phyloP scores from a whole-genome alignment of 2,113 vertebrate genomes.

The Strix uralensis region DNA sequence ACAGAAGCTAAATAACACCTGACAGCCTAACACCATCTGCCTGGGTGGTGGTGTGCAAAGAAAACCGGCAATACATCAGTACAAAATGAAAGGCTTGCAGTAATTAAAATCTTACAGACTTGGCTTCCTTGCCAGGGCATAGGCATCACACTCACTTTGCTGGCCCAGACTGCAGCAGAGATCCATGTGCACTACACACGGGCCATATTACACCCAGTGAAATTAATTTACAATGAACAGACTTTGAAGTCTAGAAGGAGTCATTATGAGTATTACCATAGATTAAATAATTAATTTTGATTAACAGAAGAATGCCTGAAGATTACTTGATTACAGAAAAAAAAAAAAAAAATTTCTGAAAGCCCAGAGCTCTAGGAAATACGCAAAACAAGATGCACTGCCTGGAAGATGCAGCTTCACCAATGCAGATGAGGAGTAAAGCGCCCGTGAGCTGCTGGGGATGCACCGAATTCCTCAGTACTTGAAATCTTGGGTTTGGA shows the following conservation, averaged over 20 bases:
- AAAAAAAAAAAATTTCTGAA: not conserved
- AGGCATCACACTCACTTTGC: not conserved
- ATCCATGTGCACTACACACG: fast-evolving
- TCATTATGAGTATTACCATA: not conserved
- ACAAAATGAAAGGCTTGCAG: not conserved
- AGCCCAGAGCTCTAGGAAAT: not conserved
- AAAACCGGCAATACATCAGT: not conserved
- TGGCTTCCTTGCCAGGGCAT: not conserved
- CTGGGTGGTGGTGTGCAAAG: not conserved
- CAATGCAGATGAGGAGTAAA: not conserved
- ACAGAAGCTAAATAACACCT: not conserved
- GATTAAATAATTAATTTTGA: not conserved
- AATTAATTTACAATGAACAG: not conserved
- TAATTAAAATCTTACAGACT: not conserved
- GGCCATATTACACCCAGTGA: fast-evolving
- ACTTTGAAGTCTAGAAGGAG: not conserved
- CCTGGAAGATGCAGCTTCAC: not conserved
- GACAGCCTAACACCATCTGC: not conserved
- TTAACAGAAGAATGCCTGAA: not conserved
- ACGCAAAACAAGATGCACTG: not conserved
- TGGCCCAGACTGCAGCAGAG: fast-evolving
- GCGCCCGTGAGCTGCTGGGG: not conserved
- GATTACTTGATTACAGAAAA: not conserved
- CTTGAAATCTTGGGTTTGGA: not conserved
- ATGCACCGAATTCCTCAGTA: not conserved